Conservation (phyloP, 2,113 vertebrate species). For the Bujurquina vittata region DNA sequence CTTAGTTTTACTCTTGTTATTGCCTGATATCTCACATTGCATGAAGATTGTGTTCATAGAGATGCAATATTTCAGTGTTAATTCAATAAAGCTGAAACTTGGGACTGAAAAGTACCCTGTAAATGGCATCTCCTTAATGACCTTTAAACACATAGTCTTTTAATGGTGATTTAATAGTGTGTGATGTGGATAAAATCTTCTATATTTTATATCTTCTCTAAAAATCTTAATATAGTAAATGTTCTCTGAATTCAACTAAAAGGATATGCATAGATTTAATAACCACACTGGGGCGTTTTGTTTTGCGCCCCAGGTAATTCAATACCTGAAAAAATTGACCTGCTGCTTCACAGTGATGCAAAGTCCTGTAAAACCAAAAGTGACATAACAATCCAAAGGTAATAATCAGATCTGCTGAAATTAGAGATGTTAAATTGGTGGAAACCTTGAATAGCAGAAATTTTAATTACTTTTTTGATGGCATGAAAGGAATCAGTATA, state of each 20-base stretch:
- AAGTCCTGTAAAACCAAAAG: neutral
- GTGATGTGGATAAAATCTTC: neutral
- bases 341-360: neutral
- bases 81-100: constrained; percentile 8
- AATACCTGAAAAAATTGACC: neutral
- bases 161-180: neutral
- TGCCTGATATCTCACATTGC: neutral
- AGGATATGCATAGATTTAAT: constrained; percentile 1
- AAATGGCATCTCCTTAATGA: neutral
- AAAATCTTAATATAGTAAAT: neutral
- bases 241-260: neutral
- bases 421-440: neutral
- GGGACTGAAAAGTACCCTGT: neutral
- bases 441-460: neutral
- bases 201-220: neutral
- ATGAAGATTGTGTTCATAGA: neutral
- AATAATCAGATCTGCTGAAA: neutral
- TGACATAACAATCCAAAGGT: neutral
- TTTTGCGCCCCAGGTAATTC: neutral
- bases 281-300: neutral
- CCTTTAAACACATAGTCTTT: neutral
- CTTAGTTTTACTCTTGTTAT: neutral
- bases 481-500: neutral
- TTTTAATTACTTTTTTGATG: neutral
- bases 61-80: neutral